These are phyloP conservation scores for Scaptodrosophila latifasciaeformis DNA, from an alignment of 2,888 invertebrate species.

Conservation along the genomic window DNA sequence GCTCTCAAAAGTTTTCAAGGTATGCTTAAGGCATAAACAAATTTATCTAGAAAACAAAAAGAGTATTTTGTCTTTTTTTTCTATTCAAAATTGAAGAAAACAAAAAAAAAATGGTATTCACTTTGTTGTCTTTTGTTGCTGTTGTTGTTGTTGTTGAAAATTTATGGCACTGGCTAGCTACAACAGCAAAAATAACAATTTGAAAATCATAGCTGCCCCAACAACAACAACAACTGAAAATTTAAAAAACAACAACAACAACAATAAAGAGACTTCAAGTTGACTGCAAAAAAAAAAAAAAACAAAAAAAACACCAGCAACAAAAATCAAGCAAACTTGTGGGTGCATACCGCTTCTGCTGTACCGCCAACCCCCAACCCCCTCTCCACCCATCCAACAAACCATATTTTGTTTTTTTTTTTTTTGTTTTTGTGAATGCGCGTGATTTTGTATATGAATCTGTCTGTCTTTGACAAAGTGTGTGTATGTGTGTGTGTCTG, in stretches of 20 bases:
- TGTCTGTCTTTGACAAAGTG: conserved; percentile 11
- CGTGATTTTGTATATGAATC: conserved; percentile 39
- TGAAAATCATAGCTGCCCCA: too few species aligned
- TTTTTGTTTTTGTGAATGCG: conserved; percentile 45
- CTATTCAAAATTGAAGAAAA: too few species aligned
- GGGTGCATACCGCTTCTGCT: conserved; percentile 39
- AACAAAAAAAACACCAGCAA: too few species aligned
- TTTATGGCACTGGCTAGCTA: too few species aligned
- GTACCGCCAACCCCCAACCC: conserved; percentile 4
- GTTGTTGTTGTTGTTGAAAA: conserved; percentile 35
- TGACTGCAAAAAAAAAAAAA: too few species aligned
- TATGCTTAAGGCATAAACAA: too few species aligned
- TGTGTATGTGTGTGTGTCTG: conserved; percentile 31
- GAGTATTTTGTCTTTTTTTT: too few species aligned
- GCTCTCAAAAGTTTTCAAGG: too few species aligned
- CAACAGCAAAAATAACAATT: conserved; percentile 18
- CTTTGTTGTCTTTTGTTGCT: too few species aligned
- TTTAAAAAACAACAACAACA: not conserved
- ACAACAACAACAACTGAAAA: conserved; percentile 21
- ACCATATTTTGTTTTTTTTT: conserved; percentile 40
- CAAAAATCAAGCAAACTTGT: too few species aligned
- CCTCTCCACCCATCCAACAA: not conserved
- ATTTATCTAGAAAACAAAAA: too few species aligned
- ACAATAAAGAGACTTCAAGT: too few species aligned
- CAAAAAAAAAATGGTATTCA: conserved; percentile 31